A percentile compares a stretch with the other conserved stretches of the same genome.
phyloP scores from a whole-genome alignment of 2,113 vertebrate genomes.

The Xerus inauris region DNA sequence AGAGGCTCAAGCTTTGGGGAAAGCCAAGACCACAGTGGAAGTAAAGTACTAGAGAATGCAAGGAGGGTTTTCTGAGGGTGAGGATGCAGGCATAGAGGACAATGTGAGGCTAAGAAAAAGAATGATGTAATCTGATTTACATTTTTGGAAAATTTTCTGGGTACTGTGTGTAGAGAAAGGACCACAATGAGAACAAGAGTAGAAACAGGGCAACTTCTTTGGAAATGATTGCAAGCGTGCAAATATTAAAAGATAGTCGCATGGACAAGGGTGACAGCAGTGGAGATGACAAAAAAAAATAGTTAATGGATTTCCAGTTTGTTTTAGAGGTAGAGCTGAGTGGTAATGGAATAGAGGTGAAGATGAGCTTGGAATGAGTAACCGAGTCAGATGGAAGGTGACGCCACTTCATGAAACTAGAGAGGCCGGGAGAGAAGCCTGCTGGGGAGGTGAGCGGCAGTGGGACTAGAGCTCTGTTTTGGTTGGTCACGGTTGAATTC shows the following conservation, averaged over 20 bases:
- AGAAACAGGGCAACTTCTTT: not conserved
- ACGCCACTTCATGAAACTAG: not conserved
- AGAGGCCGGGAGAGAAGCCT: not conserved
- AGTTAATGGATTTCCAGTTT: not conserved
- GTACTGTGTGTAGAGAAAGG: not conserved
- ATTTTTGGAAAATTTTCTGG: constrained; percentile 11
- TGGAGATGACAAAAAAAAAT: not conserved
- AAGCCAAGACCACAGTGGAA: not conserved
- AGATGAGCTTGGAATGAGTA: not conserved
- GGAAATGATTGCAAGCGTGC: not conserved
- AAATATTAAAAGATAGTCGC: not conserved
- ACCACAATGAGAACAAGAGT: not conserved
- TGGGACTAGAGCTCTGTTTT: not conserved
- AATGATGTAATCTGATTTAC: not conserved
- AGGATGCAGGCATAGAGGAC: not conserved
- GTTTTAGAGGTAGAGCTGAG: not conserved
- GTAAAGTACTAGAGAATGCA: not conserved
- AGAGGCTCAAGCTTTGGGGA: not conserved
- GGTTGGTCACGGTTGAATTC: not conserved
- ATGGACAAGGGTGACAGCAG: not conserved
- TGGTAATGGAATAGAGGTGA: not conserved
- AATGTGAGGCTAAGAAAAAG: not conserved
- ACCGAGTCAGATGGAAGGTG: not conserved
- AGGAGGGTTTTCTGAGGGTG: not conserved
- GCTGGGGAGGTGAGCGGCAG: not conserved